phyloP scores from a whole-genome alignment of 2,113 vertebrate genomes.

The Antechinus stuartii region DNA sequence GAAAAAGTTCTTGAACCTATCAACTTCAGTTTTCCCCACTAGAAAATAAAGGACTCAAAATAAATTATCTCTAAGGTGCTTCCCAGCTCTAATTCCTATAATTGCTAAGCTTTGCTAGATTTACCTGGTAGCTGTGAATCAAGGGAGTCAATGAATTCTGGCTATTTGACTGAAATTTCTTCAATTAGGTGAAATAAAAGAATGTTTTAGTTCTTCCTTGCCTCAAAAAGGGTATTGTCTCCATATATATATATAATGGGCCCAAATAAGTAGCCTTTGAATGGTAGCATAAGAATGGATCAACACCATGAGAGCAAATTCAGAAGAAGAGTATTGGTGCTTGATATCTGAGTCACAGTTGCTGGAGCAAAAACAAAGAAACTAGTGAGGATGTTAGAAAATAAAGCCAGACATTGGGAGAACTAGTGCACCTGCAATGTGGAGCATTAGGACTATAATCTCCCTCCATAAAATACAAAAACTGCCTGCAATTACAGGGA shows the following conservation, averaged over 20 bases:
- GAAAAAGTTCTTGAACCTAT: not conserved
- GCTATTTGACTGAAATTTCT: not conserved
- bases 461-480: not conserved
- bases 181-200: not conserved
- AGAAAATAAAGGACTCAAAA: not conserved
- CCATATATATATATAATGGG: not conserved
- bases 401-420: constrained; percentile 15
- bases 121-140: not conserved
- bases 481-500: not conserved
- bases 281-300: constrained; percentile 40
- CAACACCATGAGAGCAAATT: not conserved
- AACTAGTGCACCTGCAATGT: not conserved
- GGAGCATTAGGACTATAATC: not conserved
- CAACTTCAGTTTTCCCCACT: not conserved
- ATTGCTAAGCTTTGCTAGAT: not conserved
- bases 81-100: not conserved
- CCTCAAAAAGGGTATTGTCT: not conserved
- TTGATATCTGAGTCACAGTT: not conserved
- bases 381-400: not conserved
- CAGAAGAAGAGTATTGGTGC: constrained; percentile 6
- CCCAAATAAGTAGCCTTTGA: not conserved
- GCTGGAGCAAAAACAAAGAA: not conserved
- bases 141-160: not conserved
- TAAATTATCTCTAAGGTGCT: not conserved
- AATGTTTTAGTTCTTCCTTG: not conserved